Conservation (phyloP, 2,888 invertebrate genomes). For the Eurytoma adleriae region DNA sequence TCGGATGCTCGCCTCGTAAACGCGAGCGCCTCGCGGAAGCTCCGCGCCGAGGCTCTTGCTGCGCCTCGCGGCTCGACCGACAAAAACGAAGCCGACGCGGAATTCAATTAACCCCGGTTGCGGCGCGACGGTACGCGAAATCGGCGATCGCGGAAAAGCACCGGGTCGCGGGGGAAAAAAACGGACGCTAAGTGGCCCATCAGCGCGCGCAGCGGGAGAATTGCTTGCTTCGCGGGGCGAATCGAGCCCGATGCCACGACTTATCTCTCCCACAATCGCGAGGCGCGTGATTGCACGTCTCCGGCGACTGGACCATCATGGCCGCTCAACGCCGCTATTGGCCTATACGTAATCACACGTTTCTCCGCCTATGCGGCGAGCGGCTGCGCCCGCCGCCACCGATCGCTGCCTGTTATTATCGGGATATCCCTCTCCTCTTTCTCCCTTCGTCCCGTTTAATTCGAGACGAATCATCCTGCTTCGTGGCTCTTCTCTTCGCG, state of each 20-base stretch:
- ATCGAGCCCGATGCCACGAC: conserved; percentile 1
- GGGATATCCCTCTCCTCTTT: conserved; percentile 23
- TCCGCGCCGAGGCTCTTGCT: not conserved
- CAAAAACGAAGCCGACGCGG: too few species aligned
- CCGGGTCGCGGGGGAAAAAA: too few species aligned
- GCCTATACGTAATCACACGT: conserved; percentile 74
- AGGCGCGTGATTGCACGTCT: conserved; percentile 75
- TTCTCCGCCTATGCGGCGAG: conserved; percentile 63
- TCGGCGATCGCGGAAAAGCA: not conserved
- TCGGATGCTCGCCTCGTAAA: not conserved
- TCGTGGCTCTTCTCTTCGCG: not conserved
- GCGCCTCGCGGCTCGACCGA: too few species aligned
- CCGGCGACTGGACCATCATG: conserved; percentile 73
- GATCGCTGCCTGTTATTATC: conserved; percentile 44
- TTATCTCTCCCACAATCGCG: conserved; percentile 55
- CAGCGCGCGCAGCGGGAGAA: conserved; percentile 24
- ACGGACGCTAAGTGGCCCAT: conserved; percentile 14
- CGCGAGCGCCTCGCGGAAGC: not conserved
- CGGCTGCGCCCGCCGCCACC: conserved; percentile 62
- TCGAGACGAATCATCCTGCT: conserved; percentile 22
- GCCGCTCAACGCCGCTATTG: conserved; percentile 75
- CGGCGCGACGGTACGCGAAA: not conserved
- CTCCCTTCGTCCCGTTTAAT: conserved; percentile 26
- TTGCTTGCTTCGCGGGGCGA: conserved; percentile 13
- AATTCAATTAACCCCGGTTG: not conserved